phyloP scores from a whole-genome alignment of 2,888 invertebrate species.

The Diaphora mendica region DNA sequence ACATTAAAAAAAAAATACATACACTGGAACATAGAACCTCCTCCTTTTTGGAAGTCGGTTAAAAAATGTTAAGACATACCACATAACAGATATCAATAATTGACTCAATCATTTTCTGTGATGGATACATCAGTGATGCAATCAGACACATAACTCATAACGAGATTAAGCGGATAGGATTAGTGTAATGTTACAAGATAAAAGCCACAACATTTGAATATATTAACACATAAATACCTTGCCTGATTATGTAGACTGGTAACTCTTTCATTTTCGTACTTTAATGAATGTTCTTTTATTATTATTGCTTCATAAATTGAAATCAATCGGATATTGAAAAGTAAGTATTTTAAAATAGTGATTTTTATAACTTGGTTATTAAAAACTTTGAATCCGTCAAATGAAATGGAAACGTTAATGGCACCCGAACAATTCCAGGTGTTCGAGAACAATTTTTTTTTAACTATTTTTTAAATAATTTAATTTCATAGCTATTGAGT shows the following conservation, averaged over 20 bases:
- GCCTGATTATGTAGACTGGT: background rate
- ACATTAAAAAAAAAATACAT: too few species aligned
- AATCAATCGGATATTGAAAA: background rate
- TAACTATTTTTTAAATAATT: too few species aligned
- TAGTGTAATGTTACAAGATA: constrained; percentile 1
- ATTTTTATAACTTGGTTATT: background rate
- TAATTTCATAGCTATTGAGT: background rate
- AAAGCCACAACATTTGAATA: background rate
- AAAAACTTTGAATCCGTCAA: background rate
- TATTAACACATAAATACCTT: background rate
- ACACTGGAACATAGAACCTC: too few species aligned
- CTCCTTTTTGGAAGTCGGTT: too few species aligned
- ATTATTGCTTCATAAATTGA: background rate
- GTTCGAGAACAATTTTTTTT: background rate
- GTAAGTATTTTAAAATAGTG: background rate
- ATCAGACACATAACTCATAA: background rate
- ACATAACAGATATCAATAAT: background rate
- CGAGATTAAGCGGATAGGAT: background rate
- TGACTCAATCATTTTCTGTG: background rate
- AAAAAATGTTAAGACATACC: background rate
- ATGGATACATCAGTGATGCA: background rate
- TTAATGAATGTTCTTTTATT: background rate
- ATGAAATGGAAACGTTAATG: too few species aligned
- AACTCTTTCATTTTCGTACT: background rate
- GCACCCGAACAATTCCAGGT: background rate